Percentiles rank a stretch among this genome's conserved stretches.
phyloP scores from a whole-genome alignment of 2,797 vertebrate genomes.

The Protonibea diacanthus region DNA sequence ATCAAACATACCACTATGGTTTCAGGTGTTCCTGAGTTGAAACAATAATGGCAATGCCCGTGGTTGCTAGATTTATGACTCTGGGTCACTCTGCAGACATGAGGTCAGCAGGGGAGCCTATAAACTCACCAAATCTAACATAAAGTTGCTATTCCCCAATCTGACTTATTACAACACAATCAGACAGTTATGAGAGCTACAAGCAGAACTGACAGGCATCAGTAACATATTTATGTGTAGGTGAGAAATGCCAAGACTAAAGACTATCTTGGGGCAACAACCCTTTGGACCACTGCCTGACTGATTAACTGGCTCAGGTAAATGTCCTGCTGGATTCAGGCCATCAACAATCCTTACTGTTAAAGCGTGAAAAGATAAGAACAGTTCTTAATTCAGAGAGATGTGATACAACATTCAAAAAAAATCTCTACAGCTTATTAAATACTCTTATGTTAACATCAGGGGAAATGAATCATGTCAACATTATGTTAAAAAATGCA shows the following conservation, averaged over 20 bases:
- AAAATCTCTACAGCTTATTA: no score
- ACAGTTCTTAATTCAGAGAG: not conserved
- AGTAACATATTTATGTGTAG: not conserved
- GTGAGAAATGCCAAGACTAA: not conserved
- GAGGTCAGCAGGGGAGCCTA: not conserved
- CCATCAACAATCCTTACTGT: not conserved
- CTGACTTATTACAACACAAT: constrained; percentile 27
- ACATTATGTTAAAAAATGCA: not conserved
- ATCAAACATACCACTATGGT: not conserved
- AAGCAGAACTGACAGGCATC: not conserved
- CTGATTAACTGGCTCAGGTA: not conserved
- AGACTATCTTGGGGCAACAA: not conserved
- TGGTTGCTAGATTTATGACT: not conserved
- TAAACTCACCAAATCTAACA: no score
- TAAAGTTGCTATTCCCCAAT: not conserved
- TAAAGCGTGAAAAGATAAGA: not conserved
- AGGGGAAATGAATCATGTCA: not conserved
- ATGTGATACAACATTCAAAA: not conserved
- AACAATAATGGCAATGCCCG: not conserved
- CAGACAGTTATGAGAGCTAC: not conserved
- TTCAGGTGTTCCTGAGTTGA: constrained; percentile 7
- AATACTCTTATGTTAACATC: not conserved
- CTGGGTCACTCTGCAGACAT: constrained; percentile 1
- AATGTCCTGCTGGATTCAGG: not conserved
- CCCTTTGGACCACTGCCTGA: not conserved